These are phyloP conservation scores for Anarhynchus alexandrinus DNA, from an alignment of 2,113 vertebrate species.

Conservation along the genomic window DNA sequence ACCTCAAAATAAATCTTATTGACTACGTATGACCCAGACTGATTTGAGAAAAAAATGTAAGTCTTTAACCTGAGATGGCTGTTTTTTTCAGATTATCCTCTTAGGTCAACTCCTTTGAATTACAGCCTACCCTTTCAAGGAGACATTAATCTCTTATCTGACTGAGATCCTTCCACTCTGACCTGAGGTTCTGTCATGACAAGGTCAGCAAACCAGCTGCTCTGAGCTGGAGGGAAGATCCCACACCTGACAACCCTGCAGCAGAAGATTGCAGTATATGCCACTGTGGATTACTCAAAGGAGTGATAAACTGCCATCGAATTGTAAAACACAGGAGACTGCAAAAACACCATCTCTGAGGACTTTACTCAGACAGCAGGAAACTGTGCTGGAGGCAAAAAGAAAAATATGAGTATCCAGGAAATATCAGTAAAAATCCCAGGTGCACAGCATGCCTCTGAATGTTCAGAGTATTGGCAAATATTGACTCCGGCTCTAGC, in stretches of 20 bases:
- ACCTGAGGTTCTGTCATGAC: neutral
- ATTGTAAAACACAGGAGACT: constrained; percentile 9
- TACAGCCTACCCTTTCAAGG: neutral
- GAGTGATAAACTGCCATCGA: constrained; percentile 29
- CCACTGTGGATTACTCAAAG: neutral
- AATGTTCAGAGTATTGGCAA: constrained; percentile 53
- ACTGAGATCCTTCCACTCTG: neutral
- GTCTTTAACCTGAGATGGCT: neutral
- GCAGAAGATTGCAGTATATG: neutral
- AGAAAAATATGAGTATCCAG: constrained; percentile 42
- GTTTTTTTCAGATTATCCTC: constrained; percentile 19
- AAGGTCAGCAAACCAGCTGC: constrained; percentile 22
- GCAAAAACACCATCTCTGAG: constrained; percentile 1
- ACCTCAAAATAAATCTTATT: neutral
- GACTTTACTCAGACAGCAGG: constrained; percentile 25
- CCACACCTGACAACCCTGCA: neutral
- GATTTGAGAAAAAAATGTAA: neutral
- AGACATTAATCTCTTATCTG: neutral
- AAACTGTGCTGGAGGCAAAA: constrained; percentile 27
- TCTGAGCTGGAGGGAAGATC: neutral
- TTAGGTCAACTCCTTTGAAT: neutral
- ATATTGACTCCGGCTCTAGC: constrained; percentile 47
- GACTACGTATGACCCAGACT: neutral
- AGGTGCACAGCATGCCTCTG: constrained; percentile 22
- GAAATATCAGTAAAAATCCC: constrained; percentile 48